These are phyloP conservation scores for Harpagoxenus sublaevis DNA, from an alignment of 2,888 invertebrate species.

Conservation along the genomic window DNA sequence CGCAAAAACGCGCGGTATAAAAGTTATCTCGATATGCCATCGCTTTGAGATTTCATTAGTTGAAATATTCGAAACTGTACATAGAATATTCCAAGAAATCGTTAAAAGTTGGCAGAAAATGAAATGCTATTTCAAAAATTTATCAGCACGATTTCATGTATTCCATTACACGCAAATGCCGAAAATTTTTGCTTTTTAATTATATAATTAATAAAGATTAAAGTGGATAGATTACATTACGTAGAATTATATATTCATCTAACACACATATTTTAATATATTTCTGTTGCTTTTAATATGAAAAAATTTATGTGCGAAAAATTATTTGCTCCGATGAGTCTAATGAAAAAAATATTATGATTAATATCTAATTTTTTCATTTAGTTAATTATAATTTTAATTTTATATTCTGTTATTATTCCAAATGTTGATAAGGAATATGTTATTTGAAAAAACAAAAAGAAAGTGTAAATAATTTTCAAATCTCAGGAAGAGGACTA, in stretches of 20 bases:
- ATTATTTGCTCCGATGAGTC: slow-evolving; percentile 8
- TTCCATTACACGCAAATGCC: not conserved
- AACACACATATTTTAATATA: not conserved
- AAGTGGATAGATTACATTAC: not conserved
- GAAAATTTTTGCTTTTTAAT: not conserved
- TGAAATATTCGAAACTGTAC: not conserved
- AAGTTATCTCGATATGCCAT: not conserved
- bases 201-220: slow-evolving; percentile 30
- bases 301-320: not conserved
- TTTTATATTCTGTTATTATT: not conserved
- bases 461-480: not conserved
- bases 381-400: slow-evolving; percentile 22
- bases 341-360: slow-evolving; percentile 22
- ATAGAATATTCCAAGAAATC: not conserved
- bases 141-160: not conserved
- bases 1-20: not conserved
- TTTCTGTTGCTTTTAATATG: not conserved
- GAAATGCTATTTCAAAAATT: not conserved
- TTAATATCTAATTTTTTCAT: not conserved
- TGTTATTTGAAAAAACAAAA: not conserved
- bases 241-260: not conserved
- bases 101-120: not conserved
- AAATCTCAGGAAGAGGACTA: not conserved
- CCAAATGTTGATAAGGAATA: not conserved
- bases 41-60: not conserved